Evolutionary conservation across 2,113 vertebrate species (phyloP).

Genomic region (Calonectris borealis): DNA sequence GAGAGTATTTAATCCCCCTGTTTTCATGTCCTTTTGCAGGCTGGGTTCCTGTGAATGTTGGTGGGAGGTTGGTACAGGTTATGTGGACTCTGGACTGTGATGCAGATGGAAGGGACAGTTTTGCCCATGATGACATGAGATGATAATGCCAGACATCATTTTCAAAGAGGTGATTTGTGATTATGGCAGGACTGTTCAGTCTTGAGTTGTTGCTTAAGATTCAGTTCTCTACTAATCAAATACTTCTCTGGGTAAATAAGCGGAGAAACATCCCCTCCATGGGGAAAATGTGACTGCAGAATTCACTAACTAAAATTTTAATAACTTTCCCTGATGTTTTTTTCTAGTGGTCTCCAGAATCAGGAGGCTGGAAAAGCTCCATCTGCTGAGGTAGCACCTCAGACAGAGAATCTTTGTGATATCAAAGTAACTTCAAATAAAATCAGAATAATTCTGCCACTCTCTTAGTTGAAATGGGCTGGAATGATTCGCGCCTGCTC

Average conservation of each 20-base stretch:
- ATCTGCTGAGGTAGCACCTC: background rate
- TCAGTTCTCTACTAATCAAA: background rate
- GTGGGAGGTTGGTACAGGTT: background rate
- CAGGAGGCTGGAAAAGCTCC: background rate
- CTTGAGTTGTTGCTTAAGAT: background rate
- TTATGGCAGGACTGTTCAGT: background rate
- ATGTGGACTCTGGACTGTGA: background rate
- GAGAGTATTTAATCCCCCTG: background rate
- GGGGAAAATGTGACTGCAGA: background rate
- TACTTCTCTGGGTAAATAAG: background rate
- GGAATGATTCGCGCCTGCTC: background rate
- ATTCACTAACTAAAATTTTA: background rate
- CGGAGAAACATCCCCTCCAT: background rate
- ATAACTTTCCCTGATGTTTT: background rate
- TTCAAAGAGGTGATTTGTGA: background rate
- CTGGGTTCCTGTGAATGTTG: background rate
- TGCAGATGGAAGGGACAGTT: background rate
- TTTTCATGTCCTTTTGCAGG: background rate
- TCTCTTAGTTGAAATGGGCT: background rate
- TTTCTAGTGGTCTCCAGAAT: background rate
- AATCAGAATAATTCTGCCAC: background rate
- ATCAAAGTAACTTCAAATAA: background rate
- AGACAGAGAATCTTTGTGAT: background rate
- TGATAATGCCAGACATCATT: background rate
- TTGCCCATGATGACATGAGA: background rate